These are phyloP conservation scores for Graptemys geographica DNA, from an alignment of 2,797 vertebrate genomes.

Conservation along the genomic window DNA sequence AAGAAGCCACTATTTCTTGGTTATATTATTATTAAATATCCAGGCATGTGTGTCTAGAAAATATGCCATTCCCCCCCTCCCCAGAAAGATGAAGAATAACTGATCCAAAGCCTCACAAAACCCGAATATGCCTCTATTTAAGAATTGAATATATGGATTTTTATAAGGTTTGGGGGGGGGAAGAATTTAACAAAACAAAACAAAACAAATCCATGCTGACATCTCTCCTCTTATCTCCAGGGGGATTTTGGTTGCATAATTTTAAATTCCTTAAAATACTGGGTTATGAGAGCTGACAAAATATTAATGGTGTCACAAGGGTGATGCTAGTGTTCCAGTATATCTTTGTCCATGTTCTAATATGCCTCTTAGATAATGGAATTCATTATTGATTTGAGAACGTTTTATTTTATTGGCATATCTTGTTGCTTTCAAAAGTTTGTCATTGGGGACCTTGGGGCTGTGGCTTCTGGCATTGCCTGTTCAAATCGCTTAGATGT, in stretches of 20 bases:
- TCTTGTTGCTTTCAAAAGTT: not conserved
- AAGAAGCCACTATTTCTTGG: constrained; percentile 73
- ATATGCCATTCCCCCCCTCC: constrained; percentile 61
- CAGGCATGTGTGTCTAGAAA: constrained; percentile 60
- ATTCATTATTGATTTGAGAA: not conserved
- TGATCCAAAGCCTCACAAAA: constrained; percentile 68
- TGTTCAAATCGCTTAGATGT: not conserved
- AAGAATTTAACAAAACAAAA: not conserved
- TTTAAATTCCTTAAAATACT: constrained; percentile 36
- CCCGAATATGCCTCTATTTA: constrained; percentile 73
- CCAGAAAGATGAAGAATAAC: constrained; percentile 59
- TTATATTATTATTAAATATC: constrained; percentile 74
- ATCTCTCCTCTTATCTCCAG: constrained; percentile 22
- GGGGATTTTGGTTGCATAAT: constrained; percentile 45
- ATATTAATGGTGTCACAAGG: not conserved
- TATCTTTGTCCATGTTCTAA: not conserved
- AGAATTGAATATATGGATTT: constrained; percentile 60
- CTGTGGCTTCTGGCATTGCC: not conserved
- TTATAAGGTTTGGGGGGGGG: constrained; percentile 59
- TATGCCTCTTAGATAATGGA: constrained; percentile 14
- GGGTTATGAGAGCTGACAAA: constrained; percentile 53
- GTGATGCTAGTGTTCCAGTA: constrained; percentile 11
- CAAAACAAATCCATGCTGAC: constrained; percentile 41
- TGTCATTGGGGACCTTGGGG: not conserved
- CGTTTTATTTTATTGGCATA: not conserved